phyloP scores from a whole-genome alignment of 2,888 invertebrate species.

The Drosophila cognata region DNA sequence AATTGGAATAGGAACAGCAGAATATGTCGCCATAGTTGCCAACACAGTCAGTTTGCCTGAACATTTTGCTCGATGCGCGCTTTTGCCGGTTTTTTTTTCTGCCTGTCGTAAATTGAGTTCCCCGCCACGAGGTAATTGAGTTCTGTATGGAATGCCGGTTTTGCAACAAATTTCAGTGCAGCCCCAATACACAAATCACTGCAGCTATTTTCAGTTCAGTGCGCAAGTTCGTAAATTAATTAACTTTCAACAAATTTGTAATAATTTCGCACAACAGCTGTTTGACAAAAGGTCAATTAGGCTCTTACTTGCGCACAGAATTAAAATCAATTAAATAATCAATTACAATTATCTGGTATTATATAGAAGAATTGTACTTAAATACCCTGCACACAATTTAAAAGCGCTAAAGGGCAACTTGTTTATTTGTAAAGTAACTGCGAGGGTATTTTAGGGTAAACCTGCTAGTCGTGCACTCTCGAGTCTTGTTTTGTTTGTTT shows the following conservation, averaged over 20 bases:
- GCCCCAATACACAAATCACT: background rate
- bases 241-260: constrained; percentile 9
- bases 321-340: constrained; percentile 47
- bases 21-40: constrained; percentile 34
- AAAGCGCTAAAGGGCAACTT: background rate
- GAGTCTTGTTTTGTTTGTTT: background rate
- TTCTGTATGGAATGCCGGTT: constrained; percentile 41
- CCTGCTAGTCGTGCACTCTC: background rate
- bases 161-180: constrained; percentile 22
- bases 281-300: constrained; percentile 39
- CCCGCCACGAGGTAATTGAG: constrained; percentile 56
- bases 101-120: constrained; percentile 41
- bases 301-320: constrained; percentile 18
- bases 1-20: background rate
- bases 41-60: constrained; percentile 4
- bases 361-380: constrained; percentile 8
- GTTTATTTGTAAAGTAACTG: background rate
- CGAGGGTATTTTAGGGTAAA: too few relatives aligned
- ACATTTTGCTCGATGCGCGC: constrained; percentile 31
- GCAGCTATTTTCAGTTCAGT: background rate
- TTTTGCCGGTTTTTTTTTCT: constrained; percentile 38
- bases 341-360: constrained; percentile 32
- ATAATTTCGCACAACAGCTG: constrained; percentile 1
- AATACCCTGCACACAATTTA: too few relatives aligned
- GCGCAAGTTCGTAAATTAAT: constrained; percentile 15